Percentiles rank a stretch among this genome's conserved stretches.
phyloP scores from a whole-genome alignment of 2,888 invertebrate species.

The Idaea biselata region DNA sequence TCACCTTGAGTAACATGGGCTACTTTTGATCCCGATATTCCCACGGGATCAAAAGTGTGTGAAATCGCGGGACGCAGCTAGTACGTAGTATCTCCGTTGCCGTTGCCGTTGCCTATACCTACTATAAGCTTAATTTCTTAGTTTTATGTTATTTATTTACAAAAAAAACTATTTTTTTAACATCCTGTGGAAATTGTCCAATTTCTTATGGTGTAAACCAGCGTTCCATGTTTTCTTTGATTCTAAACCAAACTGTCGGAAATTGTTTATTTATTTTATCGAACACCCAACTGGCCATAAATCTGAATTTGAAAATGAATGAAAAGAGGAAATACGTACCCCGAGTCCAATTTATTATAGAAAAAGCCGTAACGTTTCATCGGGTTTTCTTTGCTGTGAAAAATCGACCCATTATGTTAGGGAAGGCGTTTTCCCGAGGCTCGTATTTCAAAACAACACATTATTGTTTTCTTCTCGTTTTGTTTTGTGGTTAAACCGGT shows the following conservation, averaged over 20 bases:
- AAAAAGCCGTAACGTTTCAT: slow-evolving; percentile 58
- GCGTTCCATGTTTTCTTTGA: slow-evolving; percentile 13
- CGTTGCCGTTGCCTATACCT: no score
- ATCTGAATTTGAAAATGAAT: slow-evolving; percentile 36
- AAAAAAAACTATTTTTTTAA: background rate
- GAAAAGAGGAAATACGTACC: slow-evolving; percentile 56
- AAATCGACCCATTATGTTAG: slow-evolving; percentile 68
- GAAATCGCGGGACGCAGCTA: no score
- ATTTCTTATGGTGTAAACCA: background rate
- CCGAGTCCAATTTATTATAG: slow-evolving; percentile 59
- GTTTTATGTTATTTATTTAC: no score
- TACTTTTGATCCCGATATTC: no score
- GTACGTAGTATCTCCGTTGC: no score
- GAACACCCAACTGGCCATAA: slow-evolving; percentile 30
- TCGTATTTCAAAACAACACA: slow-evolving; percentile 77
- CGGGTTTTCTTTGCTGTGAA: slow-evolving; percentile 66
- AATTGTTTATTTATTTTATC: slow-evolving; percentile 35
- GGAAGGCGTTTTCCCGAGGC: slow-evolving; percentile 50
- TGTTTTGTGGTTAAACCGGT: slow-evolving; percentile 63
- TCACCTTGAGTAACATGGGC: no score
- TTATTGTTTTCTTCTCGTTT: slow-evolving; percentile 73
- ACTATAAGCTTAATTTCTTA: no score
- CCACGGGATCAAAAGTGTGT: no score
- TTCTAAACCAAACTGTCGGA: slow-evolving; percentile 25
- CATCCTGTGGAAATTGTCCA: background rate